Evolutionary conservation across 1,140 invertebrate species (phyloP).

Genomic region (Eriocheir sinensis): DNA sequence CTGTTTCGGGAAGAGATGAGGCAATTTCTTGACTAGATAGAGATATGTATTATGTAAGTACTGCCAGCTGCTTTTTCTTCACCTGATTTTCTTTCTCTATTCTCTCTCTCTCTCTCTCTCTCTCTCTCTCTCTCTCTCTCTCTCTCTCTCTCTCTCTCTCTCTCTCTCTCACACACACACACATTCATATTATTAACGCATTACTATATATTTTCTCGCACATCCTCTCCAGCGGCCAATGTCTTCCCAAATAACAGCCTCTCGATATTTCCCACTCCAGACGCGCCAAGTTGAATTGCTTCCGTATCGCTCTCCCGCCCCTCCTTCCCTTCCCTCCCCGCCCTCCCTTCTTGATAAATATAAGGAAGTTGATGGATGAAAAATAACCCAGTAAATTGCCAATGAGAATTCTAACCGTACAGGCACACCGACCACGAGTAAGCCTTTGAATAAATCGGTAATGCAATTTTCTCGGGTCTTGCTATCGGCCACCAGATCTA

Average conservation of each 20-base stretch:
- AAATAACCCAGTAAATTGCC: slow-evolving; percentile 63
- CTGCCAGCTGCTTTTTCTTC: neutral
- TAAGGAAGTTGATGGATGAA: slow-evolving; percentile 55
- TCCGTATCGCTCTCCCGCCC: slow-evolving; percentile 8
- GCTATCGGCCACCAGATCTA: slow-evolving; percentile 75
- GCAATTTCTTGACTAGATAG: no score
- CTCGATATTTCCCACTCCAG: slow-evolving; percentile 42
- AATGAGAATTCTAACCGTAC: slow-evolving; percentile 54
- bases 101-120: slow-evolving; percentile 32
- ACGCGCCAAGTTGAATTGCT: slow-evolving; percentile 48
- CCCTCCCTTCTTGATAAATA: slow-evolving; percentile 53
- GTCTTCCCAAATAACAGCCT: neutral
- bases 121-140: slow-evolving; percentile 4
- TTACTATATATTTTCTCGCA: neutral
- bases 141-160: slow-evolving; percentile 30
- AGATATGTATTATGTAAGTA: no score
- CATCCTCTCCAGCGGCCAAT: neutral
- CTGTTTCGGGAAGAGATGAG: neutral
- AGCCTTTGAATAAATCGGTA: slow-evolving; percentile 78
- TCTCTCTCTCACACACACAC: slow-evolving; percentile 45
- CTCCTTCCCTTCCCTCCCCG: no score
- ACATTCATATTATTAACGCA: neutral
- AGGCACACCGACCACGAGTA: slow-evolving; percentile 63
- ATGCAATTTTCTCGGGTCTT: slow-evolving; percentile 77
- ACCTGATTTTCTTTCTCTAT: neutral